A percentile compares a stretch with the other conserved stretches of the same genome.
Conservation (phyloP, 2,888 invertebrate species). For the Stenichneumon culpator region DNA sequence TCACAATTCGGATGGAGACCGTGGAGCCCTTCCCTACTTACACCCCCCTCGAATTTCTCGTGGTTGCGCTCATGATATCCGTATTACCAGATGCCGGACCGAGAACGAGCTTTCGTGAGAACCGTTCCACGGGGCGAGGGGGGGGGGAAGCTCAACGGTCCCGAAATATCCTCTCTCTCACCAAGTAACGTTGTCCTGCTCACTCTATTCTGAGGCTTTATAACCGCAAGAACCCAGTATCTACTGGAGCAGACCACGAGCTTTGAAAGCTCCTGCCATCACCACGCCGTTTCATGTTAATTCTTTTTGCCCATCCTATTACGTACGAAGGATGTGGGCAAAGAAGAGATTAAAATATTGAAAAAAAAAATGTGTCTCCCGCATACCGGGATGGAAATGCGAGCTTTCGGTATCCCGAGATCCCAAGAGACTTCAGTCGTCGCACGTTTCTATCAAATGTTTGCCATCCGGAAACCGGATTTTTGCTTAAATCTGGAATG, state of each 20-base stretch:
- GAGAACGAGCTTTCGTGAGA: slow-evolving; percentile 47
- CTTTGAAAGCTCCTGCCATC: slow-evolving; percentile 27
- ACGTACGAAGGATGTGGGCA: neutral
- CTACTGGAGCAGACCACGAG: slow-evolving; percentile 27
- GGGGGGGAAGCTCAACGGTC: slow-evolving; percentile 8
- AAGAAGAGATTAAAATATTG: slow-evolving; percentile 15
- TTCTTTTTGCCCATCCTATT: neutral
- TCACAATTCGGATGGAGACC: slow-evolving; percentile 49
- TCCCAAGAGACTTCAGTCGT: neutral
- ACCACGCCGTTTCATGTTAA: slow-evolving; percentile 14
- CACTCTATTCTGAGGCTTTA: slow-evolving; percentile 10
- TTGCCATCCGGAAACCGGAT: neutral
- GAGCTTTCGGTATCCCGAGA: neutral
- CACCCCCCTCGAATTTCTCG: slow-evolving; percentile 9
- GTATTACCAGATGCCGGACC: slow-evolving; percentile 53
- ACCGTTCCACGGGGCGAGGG: slow-evolving; percentile 18
- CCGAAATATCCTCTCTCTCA: slow-evolving; percentile 33
- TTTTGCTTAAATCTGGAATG: neutral
- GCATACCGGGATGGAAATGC: neutral
- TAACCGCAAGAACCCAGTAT: slow-evolving; percentile 6
- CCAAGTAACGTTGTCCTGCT: slow-evolving; percentile 40
- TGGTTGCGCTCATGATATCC: slow-evolving; percentile 51
- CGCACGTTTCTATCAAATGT: neutral
- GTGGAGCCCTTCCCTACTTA: slow-evolving; percentile 1
- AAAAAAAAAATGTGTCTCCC: neutral